Conservation (phyloP, 2,888 invertebrate species). For the Sceliomorpha sp. region DNA sequence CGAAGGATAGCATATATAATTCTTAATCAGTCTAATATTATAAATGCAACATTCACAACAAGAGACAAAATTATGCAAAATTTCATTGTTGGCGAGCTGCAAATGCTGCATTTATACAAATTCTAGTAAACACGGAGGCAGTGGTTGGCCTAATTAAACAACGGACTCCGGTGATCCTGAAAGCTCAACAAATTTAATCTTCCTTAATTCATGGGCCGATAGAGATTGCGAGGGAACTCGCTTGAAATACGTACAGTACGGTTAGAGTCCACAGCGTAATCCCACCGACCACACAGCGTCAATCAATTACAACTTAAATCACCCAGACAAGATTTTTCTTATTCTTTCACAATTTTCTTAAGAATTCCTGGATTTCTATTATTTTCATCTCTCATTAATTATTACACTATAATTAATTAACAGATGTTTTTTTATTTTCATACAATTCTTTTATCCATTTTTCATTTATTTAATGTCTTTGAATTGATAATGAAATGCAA, state of each 20-base stretch:
- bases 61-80: not conserved
- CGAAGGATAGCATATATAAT: too few relatives aligned
- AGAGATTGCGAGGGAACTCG: conserved; percentile 9
- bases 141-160: conserved; percentile 22
- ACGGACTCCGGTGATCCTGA: conserved; percentile 16
- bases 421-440: too few relatives aligned
- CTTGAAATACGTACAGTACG: conserved; percentile 4
- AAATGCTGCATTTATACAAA: conserved; percentile 12
- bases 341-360: too few relatives aligned
- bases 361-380: too few relatives aligned
- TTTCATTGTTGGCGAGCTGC: conserved; percentile 8
- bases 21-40: too few relatives aligned
- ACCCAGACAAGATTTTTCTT: too few relatives aligned
- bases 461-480: too few relatives aligned
- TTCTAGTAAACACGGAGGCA: conserved; percentile 6
- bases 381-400: too few relatives aligned
- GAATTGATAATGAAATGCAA: too few relatives aligned
- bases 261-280: conserved; percentile 2
- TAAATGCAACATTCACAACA: not conserved
- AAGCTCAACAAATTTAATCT: conserved; percentile 29
- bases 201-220: conserved; percentile 19
- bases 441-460: too few relatives aligned
- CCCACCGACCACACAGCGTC: conserved; percentile 2
- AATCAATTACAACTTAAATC: conserved; percentile 11
- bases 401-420: too few relatives aligned